A percentile compares a stretch with the other conserved stretches of the same genome.
phyloP scores from a whole-genome alignment of 2,888 invertebrate genomes.

The Anodontia alba region DNA sequence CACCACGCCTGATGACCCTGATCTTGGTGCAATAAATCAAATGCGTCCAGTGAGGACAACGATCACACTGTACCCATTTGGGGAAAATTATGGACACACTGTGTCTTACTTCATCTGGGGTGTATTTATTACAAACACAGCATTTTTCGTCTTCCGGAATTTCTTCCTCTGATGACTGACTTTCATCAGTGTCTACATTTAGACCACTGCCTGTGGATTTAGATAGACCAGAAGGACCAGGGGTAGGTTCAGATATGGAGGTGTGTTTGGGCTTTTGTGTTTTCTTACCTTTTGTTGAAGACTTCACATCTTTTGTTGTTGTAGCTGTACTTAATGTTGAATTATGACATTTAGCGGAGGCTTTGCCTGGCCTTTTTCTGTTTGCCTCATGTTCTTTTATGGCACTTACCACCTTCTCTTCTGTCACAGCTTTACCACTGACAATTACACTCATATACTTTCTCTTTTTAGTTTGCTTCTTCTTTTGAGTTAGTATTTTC shows the following conservation, averaged over 20 bases:
- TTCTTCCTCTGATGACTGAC: not conserved
- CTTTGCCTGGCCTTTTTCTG: not conserved
- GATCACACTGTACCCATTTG: slow-evolving; percentile 13
- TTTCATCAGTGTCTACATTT: too few relatives aligned
- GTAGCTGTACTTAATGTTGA: not conserved
- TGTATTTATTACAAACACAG: slow-evolving; percentile 9
- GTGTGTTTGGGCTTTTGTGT: not conserved
- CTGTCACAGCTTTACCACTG: slow-evolving; percentile 27
- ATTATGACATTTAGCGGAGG: not conserved
- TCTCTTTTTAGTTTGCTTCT: slow-evolving; percentile 10
- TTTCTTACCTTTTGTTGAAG: slow-evolving; percentile 1
- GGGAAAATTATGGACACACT: not conserved
- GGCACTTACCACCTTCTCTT: not conserved
- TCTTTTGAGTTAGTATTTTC: not conserved
- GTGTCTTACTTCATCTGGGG: slow-evolving; percentile 7
- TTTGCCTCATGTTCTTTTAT: slow-evolving; percentile 7
- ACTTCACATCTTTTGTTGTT: not conserved
- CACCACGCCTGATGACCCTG: slow-evolving; percentile 1
- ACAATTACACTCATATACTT: slow-evolving; percentile 11
- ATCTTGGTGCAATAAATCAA: slow-evolving; percentile 14
- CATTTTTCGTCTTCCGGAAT: slow-evolving; percentile 3
- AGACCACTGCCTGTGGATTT: too few relatives aligned
- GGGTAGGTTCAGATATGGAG: not conserved
- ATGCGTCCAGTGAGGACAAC: slow-evolving; percentile 21
- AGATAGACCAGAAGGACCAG: not conserved